These are phyloP conservation scores for Epicampocera succincta DNA, from an alignment of 2,888 invertebrate genomes.

Conservation along the genomic window DNA sequence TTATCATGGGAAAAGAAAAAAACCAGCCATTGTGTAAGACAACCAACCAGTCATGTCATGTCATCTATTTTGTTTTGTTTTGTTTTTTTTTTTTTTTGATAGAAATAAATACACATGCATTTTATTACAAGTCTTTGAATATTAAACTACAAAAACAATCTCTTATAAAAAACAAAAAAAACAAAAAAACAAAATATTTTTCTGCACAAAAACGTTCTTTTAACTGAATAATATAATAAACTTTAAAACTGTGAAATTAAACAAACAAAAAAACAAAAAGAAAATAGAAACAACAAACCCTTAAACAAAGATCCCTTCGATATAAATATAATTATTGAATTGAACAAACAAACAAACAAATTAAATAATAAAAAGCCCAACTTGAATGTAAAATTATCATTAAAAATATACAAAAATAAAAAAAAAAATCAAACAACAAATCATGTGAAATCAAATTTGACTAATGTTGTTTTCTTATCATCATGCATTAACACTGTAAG, in stretches of 20 bases:
- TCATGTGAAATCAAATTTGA: constrained; percentile 51
- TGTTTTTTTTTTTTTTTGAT: constrained; percentile 44
- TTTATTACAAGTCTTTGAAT: constrained; percentile 26
- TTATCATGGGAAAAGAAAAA: constrained; percentile 12
- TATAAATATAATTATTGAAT: constrained; percentile 26
- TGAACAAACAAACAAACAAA: too few species aligned
- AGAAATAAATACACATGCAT: constrained; percentile 16
- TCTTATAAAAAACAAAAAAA: constrained; percentile 18
- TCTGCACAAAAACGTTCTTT: constrained; percentile 71
- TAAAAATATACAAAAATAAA: constrained; percentile 61
- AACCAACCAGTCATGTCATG: constrained; percentile 34
- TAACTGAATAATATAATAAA: constrained; percentile 34
- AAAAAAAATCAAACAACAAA: constrained; percentile 54
- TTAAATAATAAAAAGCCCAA: constrained; percentile 30
- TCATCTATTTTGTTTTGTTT: too few species aligned
- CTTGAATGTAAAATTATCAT: constrained; percentile 62
- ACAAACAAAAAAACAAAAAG: constrained; percentile 55
- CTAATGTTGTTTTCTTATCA: too few species aligned
- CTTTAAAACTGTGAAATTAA: constrained; percentile 61
- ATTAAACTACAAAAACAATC: constrained; percentile 28
- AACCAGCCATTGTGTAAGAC: constrained; percentile 47
- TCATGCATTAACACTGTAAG: too few species aligned
- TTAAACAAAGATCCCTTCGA: constrained; percentile 59
- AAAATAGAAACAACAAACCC: constrained; percentile 53
- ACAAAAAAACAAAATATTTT: constrained; percentile 55